Evolutionary conservation across 1,140 invertebrate species (phyloP), one percentile per base, ranked within the genome.

Genomic region (Drosophila burlai): DNA sequence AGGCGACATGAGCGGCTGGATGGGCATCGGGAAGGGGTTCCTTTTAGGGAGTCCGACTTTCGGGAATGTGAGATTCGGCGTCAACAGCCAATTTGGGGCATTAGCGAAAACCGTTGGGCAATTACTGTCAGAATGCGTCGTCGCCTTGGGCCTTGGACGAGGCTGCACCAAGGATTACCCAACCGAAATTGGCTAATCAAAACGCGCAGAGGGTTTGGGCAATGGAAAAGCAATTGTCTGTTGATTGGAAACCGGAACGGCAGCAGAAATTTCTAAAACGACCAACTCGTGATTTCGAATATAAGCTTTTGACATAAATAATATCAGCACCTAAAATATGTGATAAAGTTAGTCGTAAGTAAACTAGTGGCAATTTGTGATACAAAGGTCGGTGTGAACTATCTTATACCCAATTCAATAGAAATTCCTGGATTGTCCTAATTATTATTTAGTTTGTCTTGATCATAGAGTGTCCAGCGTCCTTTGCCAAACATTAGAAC

Each of bases 71-170:
- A 85, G 81, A 84, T 90, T 82, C 81, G 68, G 75, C 79, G 85
- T 90, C 79, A 90, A 90, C 85, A 90, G 85, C 85, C 85, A 90
- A 90, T 90, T 90, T 90, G 71, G 64, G 66, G 85, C 82, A 90
- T 90, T 90, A 90, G 85, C 85, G 85, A 81, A 85, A 85, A 90
- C 85, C 81, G 85, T 90, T 85, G 81, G 81, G 58, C 81, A 90
- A 90, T 90, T 90, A 90, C 72, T 85, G 85, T 90, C 85, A 82
- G 36, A 81, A 68, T 85, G 69, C 43, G 58, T 75, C 58, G 62
- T 47, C 83, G 68, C 73, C 68, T 63, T 45, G 69, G 76, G 72
- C 49, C 18, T 52, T 73, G 65, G 29, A 55, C 29, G 43, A 50
- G 40, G 24, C 7, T 34, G 40, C 34, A 66, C 29, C 52, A 21